Evolutionary conservation across 2,113 vertebrate species (phyloP).

Genomic region (Pardalotus punctatus): DNA sequence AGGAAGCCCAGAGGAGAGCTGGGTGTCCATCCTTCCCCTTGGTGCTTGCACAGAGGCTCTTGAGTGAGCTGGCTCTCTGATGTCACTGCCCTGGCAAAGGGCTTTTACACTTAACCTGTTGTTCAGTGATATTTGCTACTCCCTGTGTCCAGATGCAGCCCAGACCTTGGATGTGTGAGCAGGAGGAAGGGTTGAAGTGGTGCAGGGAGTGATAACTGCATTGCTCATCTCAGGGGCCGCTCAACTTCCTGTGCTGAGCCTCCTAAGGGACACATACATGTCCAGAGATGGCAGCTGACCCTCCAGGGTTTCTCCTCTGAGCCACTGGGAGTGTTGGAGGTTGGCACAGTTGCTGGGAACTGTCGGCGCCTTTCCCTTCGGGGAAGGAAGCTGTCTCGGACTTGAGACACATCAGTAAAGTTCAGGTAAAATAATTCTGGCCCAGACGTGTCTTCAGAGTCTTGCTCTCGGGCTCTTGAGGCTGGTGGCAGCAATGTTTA

Average conservation of each 20-base stretch:
- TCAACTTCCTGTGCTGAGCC: background rate
- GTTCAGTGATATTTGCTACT: background rate
- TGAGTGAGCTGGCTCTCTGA: background rate
- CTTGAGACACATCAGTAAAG: constrained; percentile 45
- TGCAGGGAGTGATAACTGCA: rapidly evolving
- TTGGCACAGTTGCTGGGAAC: constrained; percentile 39
- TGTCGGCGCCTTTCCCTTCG: constrained; percentile 7
- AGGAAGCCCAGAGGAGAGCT: background rate
- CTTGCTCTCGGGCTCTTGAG: constrained; percentile 59
- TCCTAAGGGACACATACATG: background rate
- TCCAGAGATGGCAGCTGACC: background rate
- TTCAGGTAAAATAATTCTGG: constrained; percentile 66
- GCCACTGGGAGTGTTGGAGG: background rate
- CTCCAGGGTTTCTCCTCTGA: background rate
- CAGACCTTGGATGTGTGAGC: background rate
- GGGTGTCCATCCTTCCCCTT: background rate
- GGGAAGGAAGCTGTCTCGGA: constrained; percentile 63
- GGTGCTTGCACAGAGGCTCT: background rate
- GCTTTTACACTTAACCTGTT: background rate
- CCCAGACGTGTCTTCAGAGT: constrained; percentile 56
- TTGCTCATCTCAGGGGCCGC: background rate
- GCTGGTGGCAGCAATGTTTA: constrained; percentile 69
- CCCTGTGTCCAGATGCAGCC: background rate
- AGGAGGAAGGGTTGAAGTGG: background rate
- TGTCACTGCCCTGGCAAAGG: background rate